A percentile compares a stretch with the other conserved stretches of the same genome.
Conservation (phyloP, 2,888 invertebrate species). For the Tiliacea aurago region DNA sequence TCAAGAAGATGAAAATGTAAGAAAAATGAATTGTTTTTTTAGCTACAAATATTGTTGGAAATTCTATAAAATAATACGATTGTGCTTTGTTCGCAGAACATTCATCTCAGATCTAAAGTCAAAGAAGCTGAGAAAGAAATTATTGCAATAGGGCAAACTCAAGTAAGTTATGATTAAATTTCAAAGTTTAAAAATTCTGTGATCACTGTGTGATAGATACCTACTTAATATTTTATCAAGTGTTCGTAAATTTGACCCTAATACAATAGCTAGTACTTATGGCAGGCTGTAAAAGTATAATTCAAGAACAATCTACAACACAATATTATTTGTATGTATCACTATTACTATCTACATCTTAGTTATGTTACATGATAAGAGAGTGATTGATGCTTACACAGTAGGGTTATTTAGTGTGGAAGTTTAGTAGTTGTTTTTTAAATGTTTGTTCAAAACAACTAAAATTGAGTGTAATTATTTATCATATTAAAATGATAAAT, state of each 20-base stretch:
- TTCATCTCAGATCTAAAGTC: constrained; percentile 88
- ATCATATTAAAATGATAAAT: neutral
- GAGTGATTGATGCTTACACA: neutral
- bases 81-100: constrained; percentile 84
- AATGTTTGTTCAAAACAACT: neutral
- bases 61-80: neutral
- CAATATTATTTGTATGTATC: neutral
- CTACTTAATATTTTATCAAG: neutral
- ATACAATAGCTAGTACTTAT: too few species aligned
- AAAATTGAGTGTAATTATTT: neutral
- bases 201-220: neutral
- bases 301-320: neutral
- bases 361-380: neutral
- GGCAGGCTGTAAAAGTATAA: neutral
- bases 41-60: neutral
- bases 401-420: constrained; percentile 4
- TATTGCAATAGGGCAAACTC: constrained; percentile 90
- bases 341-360: neutral
- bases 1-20: constrained; percentile 90
- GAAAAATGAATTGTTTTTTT: constrained; percentile 61
- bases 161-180: constrained; percentile 83
- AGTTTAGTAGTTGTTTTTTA: neutral
- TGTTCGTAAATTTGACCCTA: neutral
- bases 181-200: neutral
- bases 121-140: constrained; percentile 91